phyloP scores from a whole-genome alignment of 2,888 invertebrate species.

The Harpalus rufipes region DNA sequence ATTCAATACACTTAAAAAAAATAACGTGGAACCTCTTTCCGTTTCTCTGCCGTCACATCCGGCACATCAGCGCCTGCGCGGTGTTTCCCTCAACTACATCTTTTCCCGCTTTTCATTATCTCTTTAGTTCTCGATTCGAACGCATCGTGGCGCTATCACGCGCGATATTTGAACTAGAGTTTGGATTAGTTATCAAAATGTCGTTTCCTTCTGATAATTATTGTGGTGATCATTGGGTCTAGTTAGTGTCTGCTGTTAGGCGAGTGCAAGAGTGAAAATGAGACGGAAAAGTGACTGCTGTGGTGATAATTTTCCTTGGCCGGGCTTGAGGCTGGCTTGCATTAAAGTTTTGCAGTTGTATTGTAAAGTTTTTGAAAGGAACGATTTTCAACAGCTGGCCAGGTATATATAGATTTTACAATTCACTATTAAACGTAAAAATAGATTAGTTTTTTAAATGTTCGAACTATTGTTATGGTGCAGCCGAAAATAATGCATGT shows the following conservation, averaged over 20 bases:
- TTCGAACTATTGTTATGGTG: background rate
- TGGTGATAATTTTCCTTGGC: constrained; percentile 82
- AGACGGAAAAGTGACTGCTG: constrained; percentile 43
- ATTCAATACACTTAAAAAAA: background rate
- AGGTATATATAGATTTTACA: constrained; percentile 61
- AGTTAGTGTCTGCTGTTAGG: background rate
- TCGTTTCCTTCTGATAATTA: constrained; percentile 59
- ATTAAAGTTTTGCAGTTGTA: constrained; percentile 90
- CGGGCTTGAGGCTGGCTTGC: constrained; percentile 91
- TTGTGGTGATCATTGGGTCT: constrained; percentile 13
- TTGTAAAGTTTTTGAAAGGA: constrained; percentile 92
- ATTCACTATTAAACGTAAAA: constrained; percentile 54
- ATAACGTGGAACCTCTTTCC: background rate
- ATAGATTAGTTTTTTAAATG: constrained; percentile 13
- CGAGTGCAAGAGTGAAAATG: constrained; percentile 30
- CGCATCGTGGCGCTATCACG: constrained; percentile 58
- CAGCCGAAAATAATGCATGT: too few relatives aligned
- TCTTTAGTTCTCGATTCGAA: constrained; percentile 55
- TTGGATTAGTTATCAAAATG: constrained; percentile 15
- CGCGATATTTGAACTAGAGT: constrained; percentile 32
- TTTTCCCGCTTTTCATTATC: constrained; percentile 64
- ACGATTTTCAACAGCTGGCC: constrained; percentile 71
- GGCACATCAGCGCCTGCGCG: constrained; percentile 29
- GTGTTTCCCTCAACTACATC: constrained; percentile 51
- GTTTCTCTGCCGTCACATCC: background rate